Conservation (phyloP, 2,113 vertebrate genomes). For the Chaetorhynchus papuensis region DNA sequence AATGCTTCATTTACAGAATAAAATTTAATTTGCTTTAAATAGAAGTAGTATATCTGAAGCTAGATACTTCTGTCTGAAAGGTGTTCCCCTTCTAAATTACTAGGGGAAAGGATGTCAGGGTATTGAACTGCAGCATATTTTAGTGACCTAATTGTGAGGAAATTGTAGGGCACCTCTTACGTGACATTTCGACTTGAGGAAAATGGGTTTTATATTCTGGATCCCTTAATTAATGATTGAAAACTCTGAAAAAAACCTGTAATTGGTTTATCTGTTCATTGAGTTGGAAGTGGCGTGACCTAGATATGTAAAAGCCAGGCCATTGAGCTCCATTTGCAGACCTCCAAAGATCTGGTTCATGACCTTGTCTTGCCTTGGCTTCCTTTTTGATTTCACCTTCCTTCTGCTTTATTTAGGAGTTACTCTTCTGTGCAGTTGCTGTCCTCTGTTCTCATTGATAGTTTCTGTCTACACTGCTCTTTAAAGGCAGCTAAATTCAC, state of each 20-base stretch:
- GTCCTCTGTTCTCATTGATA: neutral
- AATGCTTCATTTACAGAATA: neutral
- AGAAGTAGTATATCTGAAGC: neutral
- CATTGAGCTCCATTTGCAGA: neutral
- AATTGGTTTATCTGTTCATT: neutral
- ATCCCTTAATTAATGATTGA: conserved; percentile 8
- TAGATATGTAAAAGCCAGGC: neutral
- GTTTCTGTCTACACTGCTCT: neutral
- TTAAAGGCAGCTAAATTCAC: neutral
- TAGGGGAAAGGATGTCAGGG: neutral
- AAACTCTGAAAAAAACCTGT: neutral
- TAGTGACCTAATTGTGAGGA: neutral
- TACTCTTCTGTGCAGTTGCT: neutral
- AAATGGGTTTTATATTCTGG: conserved; percentile 1
- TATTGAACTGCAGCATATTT: neutral
- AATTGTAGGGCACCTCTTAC: neutral
- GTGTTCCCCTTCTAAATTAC: neutral
- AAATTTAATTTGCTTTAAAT: neutral
- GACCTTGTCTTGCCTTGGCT: neutral
- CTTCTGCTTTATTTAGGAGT: neutral
- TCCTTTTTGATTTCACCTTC: neutral
- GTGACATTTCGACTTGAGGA: neutral
- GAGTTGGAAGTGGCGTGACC: neutral
- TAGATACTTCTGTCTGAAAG: neutral
- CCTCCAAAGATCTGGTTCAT: neutral